Conservation (phyloP, 2,113 vertebrate species). For the Anser cygnoides region DNA sequence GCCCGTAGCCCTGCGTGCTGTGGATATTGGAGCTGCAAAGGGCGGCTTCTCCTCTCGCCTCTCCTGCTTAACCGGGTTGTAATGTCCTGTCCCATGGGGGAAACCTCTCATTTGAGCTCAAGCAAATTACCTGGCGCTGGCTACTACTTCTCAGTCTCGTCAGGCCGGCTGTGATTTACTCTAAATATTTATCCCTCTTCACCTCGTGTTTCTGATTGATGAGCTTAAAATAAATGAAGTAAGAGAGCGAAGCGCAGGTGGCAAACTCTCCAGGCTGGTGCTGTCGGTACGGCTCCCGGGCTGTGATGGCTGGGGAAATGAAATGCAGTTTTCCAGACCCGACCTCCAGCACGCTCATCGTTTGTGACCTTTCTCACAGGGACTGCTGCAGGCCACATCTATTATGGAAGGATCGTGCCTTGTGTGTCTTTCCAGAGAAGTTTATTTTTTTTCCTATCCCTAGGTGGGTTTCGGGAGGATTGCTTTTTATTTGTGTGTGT, state of each 20-base stretch:
- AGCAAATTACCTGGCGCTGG: neutral
- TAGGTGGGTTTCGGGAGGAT: neutral
- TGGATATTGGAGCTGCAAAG: neutral
- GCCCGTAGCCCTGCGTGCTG: neutral
- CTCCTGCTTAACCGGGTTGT: neutral
- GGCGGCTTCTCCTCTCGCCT: neutral
- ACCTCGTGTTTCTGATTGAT: neutral
- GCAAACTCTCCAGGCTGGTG: neutral
- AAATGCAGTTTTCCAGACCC: neutral
- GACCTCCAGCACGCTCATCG: rapidly evolving
- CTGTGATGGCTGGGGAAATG: neutral
- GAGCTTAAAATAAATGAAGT: neutral
- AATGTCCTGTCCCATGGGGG: neutral
- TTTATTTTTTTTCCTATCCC: neutral
- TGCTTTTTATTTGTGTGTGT: conserved; percentile 27
- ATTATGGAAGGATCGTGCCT: neutral
- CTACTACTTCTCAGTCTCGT: neutral
- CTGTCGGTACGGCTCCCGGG: neutral
- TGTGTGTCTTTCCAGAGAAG: neutral
- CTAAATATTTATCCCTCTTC: conserved; percentile 9
- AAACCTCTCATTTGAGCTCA: neutral
- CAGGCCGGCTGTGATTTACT: conserved; percentile 25
- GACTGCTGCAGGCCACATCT: neutral
- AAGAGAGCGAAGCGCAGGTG: neutral
- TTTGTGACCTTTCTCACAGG: neutral